Conservation (phyloP, 2,888 invertebrate species). For the Hirtodrosophila histrioides region DNA sequence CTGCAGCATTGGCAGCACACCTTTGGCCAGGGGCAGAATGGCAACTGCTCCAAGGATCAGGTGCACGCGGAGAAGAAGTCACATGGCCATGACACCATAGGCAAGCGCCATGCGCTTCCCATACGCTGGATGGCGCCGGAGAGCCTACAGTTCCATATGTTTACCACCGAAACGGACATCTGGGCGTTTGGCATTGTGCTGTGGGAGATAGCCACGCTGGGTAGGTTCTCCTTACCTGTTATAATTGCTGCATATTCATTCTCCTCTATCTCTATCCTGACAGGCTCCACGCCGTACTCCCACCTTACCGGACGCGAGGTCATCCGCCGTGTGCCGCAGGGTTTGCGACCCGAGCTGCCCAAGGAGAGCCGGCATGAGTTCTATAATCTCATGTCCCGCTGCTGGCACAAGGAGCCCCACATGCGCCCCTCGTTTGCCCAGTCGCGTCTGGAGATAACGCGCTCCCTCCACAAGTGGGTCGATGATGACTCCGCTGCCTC, state of each 20-base stretch:
- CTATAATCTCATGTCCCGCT: constrained; percentile 87
- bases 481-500: constrained; percentile 84
- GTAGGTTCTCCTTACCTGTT: constrained; percentile 82
- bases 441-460: constrained; percentile 84
- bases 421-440: constrained; percentile 90
- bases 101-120: constrained; percentile 83
- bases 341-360: constrained; percentile 91
- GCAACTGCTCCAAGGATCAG: constrained; percentile 63
- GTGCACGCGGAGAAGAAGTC: constrained; percentile 64
- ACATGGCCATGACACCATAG: constrained; percentile 81
- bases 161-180: constrained; percentile 92
- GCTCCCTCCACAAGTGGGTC: constrained; percentile 83
- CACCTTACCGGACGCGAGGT: constrained; percentile 93
- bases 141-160: constrained; percentile 90
- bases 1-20: constrained; percentile 82
- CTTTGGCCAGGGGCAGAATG: constrained; percentile 59
- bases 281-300: constrained; percentile 95
- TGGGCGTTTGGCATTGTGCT: constrained; percentile 94
- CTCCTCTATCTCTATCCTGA: neutral
- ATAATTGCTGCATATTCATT: neutral
- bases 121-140: constrained; percentile 93
- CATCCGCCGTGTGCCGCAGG: constrained; percentile 91
- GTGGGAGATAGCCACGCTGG: constrained; percentile 94
- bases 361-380: constrained; percentile 91
- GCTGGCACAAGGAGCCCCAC: constrained; percentile 89